Evolutionary conservation across 2,888 invertebrate genomes (phyloP), one percentile per base, ranked within the genome.

Genomic region (Antitype chi): DNA sequence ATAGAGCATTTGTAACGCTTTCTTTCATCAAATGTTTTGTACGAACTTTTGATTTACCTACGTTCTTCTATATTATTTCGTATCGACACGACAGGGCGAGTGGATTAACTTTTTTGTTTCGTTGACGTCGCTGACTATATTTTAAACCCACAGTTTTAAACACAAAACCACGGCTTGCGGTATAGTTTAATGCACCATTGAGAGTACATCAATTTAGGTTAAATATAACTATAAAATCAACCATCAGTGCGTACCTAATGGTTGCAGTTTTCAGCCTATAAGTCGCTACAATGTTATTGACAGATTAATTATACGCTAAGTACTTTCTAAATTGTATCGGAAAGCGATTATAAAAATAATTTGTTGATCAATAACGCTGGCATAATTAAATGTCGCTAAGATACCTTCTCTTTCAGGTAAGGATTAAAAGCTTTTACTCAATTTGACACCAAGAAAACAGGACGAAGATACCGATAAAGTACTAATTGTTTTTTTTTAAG

Each of bases 191-290:
- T 76, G 59, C 25, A 59, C 60, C 49, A 38, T 76, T 76, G 57
- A 67, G 72, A 73, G 62, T 53, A 64, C 60, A 59, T 60, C 13
- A 25, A 74, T 71, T 77, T 68, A 77, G 23, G 63, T 52, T 66
- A 47, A 64, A 59, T 67, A 25, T 73, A 9, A 25, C 20, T 25
- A 32, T 62, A 62, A 64, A 55, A 53, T 66, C 47, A 55, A 43
- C 32, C n/a, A 23, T 57, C 15, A 55, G n/a, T 20, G 32, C 17
- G 1, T 43, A 32, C 25, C 55, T 76, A 81, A 71, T 59, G 17
- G 66, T 53, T 59, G 82, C 59, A 73, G 77, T 81, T 71, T 76
- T 23, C 7, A 8, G 47, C 28, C 66, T 69, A 69, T 71, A 74
- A 64, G 32, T 64, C 38, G 0, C 70, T 69, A 53, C 60, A 76